These are phyloP conservation scores for Elephas maximus DNA, from an alignment of 2,113 vertebrate species.

Conservation along the genomic window DNA sequence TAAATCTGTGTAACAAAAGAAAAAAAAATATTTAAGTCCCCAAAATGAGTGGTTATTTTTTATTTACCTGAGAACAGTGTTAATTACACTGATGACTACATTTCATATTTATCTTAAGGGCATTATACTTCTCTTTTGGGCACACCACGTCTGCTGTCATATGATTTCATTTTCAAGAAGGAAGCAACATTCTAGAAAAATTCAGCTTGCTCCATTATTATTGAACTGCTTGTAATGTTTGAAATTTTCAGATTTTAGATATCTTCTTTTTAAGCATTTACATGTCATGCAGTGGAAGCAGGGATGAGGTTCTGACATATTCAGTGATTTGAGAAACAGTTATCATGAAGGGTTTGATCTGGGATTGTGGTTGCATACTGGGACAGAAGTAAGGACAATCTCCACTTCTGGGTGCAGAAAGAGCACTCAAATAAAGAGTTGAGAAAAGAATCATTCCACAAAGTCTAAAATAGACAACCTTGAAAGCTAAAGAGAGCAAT, in stretches of 20 bases:
- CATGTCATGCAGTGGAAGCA: neutral
- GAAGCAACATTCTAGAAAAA: conserved; percentile 50
- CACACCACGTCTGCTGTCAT: neutral
- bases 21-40: conserved; percentile 34
- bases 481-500: neutral
- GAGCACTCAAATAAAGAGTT: neutral
- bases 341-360: neutral
- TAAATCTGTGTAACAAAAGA: conserved; percentile 90
- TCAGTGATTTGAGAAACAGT: neutral
- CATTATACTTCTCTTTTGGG: neutral
- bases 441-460: neutral
- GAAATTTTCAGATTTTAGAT: conserved; percentile 6
- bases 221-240: neutral
- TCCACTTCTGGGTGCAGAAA: neutral
- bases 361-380: neutral
- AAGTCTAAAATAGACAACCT: neutral
- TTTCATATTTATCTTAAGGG: conserved; percentile 31
- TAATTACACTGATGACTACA: neutral
- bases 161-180: conserved; percentile 36
- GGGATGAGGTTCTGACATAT: neutral
- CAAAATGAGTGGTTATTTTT: neutral
- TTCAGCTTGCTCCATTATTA: neutral
- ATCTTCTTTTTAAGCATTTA: neutral
- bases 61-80: conserved; percentile 18
- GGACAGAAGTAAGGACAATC: neutral